A percentile compares a stretch with the other conserved stretches of the same genome.
Conservation (phyloP, 2,113 vertebrate genomes). For the Petroica traversi region DNA sequence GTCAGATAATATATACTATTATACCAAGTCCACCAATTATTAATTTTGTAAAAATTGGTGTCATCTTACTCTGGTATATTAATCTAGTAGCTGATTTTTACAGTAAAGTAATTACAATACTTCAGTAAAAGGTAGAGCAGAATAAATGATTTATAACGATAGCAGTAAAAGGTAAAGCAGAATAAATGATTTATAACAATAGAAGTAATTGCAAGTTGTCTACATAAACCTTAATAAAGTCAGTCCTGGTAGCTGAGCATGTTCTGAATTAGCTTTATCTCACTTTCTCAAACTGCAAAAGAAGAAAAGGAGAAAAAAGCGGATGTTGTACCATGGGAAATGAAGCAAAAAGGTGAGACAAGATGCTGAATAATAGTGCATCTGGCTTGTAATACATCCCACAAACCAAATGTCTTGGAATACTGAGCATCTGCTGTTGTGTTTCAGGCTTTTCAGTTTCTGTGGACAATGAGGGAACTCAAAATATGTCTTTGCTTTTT, state of each 20-base stretch:
- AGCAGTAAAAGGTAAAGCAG: too few relatives aligned
- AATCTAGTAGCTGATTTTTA: not conserved
- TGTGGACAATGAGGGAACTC: not conserved
- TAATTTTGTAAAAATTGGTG: not conserved
- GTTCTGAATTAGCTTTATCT: not conserved
- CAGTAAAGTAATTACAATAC: not conserved
- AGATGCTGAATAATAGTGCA: not conserved
- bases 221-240: not conserved
- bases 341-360: not conserved
- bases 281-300: not conserved
- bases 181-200: not conserved
- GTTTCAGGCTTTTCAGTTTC: not conserved
- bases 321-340: not conserved
- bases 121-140: not conserved
- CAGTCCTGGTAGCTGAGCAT: not conserved
- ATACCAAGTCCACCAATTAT: not conserved
- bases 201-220: not conserved
- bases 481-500: not conserved
- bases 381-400: not conserved
- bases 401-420: not conserved
- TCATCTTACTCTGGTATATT: not conserved
- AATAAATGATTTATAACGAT: too few relatives aligned
- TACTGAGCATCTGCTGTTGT: not conserved
- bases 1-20: not conserved
- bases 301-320: not conserved